Conservation (phyloP, 1,140 invertebrate species). For the Nymphalis io region DNA sequence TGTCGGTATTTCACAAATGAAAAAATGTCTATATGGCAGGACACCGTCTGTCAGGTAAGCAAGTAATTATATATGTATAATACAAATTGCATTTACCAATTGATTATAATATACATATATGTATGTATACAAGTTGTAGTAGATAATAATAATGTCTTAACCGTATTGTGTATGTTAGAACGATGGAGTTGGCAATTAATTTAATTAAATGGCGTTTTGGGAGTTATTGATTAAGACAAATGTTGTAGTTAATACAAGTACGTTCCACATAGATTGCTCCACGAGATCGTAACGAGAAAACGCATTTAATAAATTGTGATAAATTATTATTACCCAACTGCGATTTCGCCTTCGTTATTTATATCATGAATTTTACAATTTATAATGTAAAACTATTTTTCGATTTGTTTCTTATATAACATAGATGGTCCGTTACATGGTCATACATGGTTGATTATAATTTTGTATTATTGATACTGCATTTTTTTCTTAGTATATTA, state of each 20-base stretch:
- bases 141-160: background rate
- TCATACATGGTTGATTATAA: no score
- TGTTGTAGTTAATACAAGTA: background rate
- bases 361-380: no score
- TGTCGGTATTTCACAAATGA: no score
- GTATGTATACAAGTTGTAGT: no score
- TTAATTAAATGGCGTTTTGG: conserved; percentile 1
- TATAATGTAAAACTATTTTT: no score
- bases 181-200: background rate
- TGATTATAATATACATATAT: background rate
- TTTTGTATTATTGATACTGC: no score
- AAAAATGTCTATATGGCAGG: no score
- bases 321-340: background rate
- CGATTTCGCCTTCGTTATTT: no score
- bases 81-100: background rate
- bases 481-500: no score
- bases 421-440: no score
- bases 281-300: background rate
- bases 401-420: no score
- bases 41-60: no score
- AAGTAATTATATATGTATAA: background rate
- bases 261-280: background rate
- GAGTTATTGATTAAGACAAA: background rate
- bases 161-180: background rate
- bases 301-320: background rate